Evolutionary conservation across 2,113 vertebrate genomes (phyloP), one percentile per base, ranked within the genome.

Genomic region (Apaloderma vittatum): DNA sequence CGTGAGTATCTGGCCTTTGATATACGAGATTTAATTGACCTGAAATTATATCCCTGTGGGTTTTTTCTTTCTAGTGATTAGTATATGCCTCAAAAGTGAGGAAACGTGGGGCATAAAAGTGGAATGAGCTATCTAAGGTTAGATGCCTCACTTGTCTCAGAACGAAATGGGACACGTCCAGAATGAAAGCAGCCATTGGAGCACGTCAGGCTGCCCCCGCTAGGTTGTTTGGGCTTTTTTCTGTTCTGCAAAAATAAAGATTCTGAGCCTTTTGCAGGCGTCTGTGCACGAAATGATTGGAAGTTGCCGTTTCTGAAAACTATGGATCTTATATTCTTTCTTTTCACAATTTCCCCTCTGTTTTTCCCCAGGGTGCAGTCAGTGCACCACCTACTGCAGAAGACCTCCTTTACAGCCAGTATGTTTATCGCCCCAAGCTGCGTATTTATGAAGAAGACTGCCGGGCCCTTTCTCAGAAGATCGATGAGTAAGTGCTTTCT

Each of bases 381-480:
- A 96, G 97, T 30, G 81, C 96, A 15, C 89, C 98, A 8, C 75
- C 83, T 46, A 98, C 97, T 22, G 55, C 96, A 29, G 96, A 98
- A 90, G 98, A 99, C 61, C 92, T 98, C 84, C 70, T 99, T 46
- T 98, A 97, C 93, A 98, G 98, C 94, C 98, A 98, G 3, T 98
- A 99, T 26, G 36, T 99, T 77, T 96, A 98, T 75, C 98, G 89
- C 59, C 99, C 99, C 52, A 99, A 98, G 93, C 98, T 99, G 95
- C 95, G 86, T 80, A 98, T 99, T 89, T 99, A 99, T 48, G 98
- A 99, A 96, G 95, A 98, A 17, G 98, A 99, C 34, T 98, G 98
- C 85, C 97, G 96, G 48, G 90, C 90, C 68, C 98, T 99, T 48
- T 96, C 95, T 37, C 97, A 94, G 52, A 98, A 97, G 84, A 98